These are phyloP conservation scores for Drosophila prostipennis DNA, from an alignment of 2,888 invertebrate species.

Conservation along the genomic window DNA sequence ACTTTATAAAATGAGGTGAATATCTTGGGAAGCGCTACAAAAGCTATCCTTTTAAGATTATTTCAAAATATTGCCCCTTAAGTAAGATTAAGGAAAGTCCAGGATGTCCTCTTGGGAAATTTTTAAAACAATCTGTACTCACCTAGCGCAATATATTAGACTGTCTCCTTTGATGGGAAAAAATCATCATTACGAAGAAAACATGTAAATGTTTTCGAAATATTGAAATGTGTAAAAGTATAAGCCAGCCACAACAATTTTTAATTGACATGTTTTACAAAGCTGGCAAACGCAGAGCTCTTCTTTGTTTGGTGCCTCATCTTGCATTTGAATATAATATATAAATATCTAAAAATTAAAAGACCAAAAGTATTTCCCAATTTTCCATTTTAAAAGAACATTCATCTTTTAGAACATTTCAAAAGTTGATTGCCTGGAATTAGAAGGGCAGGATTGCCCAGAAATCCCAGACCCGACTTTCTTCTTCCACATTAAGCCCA, in stretches of 20 bases:
- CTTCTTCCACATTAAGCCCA: conserved; percentile 28
- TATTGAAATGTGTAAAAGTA: conserved; percentile 10
- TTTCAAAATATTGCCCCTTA: too few species aligned
- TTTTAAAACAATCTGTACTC: neutral
- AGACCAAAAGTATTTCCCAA: too few species aligned
- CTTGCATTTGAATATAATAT: too few species aligned
- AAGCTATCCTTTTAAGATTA: too few species aligned
- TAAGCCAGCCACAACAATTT: neutral
- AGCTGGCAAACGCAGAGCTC: neutral
- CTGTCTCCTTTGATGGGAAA: neutral
- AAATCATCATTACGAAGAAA: conserved; percentile 1
- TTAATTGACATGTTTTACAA: conserved; percentile 1
- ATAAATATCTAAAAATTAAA: too few species aligned
- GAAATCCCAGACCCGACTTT: conserved; percentile 12
- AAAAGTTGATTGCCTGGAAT: neutral
- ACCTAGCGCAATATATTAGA: neutral
- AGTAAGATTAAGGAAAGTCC: too few species aligned
- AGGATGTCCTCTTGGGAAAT: too few species aligned
- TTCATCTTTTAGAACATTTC: conserved; percentile 7
- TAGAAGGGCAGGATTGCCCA: conserved; percentile 2
- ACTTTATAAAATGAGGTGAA: too few species aligned
- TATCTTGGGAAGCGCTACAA: too few species aligned
- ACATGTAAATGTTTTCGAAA: neutral
- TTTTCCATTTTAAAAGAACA: neutral
- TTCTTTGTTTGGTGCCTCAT: too few species aligned